phyloP scores from a whole-genome alignment of 2,888 invertebrate genomes.

The Eumerus sabulonum region DNA sequence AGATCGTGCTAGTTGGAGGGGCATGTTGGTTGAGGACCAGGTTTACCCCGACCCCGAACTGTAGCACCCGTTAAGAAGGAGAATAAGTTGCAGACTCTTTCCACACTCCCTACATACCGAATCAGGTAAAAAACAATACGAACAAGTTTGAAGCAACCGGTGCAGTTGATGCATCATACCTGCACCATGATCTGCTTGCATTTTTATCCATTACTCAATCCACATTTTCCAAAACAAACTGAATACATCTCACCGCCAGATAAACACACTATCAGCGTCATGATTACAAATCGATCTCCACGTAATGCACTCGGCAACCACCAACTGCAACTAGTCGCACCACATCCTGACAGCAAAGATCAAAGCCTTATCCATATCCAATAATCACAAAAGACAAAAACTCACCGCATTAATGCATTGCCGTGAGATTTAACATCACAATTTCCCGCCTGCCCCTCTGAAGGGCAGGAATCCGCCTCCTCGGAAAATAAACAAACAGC shows the following conservation, averaged over 20 bases:
- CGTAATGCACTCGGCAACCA: constrained; percentile 47
- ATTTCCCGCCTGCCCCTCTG: background rate
- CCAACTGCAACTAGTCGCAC: constrained; percentile 63
- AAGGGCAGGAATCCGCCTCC: too few species aligned
- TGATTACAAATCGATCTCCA: constrained; percentile 25
- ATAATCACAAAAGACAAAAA: too few species aligned
- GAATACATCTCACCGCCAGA: constrained; percentile 42
- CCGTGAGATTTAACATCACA: constrained; percentile 14
- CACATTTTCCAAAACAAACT: constrained; percentile 36
- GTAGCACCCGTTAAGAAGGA: too few species aligned
- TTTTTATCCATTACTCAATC: background rate
- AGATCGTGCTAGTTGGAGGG: too few species aligned
- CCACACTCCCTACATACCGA: too few species aligned
- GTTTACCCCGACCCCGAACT: too few species aligned
- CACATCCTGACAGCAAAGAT: constrained; percentile 50
- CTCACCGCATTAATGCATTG: background rate
- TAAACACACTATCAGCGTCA: constrained; percentile 40
- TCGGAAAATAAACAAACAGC: constrained; percentile 47
- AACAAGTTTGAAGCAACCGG: background rate
- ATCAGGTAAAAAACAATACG: too few species aligned
- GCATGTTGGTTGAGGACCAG: too few species aligned
- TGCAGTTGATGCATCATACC: background rate
- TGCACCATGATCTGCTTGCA: background rate
- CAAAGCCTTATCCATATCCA: constrained; percentile 35
- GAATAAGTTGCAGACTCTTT: too few species aligned